phyloP scores from a whole-genome alignment of 2,113 vertebrate genomes.

The Ariopsis seemanni region DNA sequence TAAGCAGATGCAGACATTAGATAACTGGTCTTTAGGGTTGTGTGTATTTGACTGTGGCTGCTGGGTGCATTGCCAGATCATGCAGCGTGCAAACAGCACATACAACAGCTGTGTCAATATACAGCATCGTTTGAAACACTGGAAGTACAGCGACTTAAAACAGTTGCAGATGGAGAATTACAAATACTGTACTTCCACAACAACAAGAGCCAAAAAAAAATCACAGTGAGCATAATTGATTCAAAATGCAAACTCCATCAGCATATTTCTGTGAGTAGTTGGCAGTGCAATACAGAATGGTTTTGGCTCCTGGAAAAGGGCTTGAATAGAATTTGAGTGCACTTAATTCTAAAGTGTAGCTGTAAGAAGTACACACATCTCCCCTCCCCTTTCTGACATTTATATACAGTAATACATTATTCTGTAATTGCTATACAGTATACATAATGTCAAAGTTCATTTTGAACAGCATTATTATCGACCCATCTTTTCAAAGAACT shows the following conservation, averaged over 20 bases:
- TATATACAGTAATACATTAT: neutral
- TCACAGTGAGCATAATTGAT: neutral
- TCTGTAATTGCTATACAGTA: neutral
- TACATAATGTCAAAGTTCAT: neutral
- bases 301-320: neutral
- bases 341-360: neutral
- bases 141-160: neutral
- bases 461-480: neutral
- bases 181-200: neutral
- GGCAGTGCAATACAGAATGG: neutral
- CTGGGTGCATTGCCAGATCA: slow-evolving; percentile 3
- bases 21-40: neutral
- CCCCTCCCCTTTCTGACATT: neutral
- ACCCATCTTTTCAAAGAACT: too few species aligned
- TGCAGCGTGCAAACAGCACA: slow-evolving; percentile 3
- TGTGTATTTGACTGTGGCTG: neutral
- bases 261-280: neutral
- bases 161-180: slow-evolving; percentile 9
- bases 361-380: neutral
- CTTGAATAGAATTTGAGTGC: neutral
- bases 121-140: slow-evolving; percentile 11
- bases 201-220: neutral
- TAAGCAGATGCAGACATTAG: neutral
- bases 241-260: neutral
- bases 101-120: slow-evolving; percentile 55